phyloP scores from a whole-genome alignment of 1,140 invertebrate genomes.

The Drosophila bocqueti region DNA sequence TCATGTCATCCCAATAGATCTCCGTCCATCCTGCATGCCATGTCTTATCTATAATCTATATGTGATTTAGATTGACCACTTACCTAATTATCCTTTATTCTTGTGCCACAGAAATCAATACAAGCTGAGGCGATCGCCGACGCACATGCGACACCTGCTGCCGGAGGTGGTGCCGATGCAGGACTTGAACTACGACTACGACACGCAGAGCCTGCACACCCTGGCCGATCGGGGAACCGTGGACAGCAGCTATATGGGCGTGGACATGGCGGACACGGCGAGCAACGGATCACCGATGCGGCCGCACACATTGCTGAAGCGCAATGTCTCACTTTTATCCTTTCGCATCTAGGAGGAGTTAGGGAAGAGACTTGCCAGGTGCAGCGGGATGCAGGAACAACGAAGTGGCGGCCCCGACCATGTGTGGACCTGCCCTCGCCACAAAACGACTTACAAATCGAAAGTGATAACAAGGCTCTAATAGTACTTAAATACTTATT shows the following conservation, averaged over 20 bases:
- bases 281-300: conserved; percentile 61
- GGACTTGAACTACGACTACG: conserved; percentile 85
- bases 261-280: conserved; percentile 57
- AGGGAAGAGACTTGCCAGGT: conserved; percentile 6
- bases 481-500: conserved; percentile 75
- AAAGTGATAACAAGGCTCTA: conserved; percentile 81
- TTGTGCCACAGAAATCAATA: conserved; percentile 86
- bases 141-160: conserved; percentile 90
- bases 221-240: conserved; percentile 64
- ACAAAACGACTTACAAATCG: conserved; percentile 75
- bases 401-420: conserved; percentile 36
- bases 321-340: conserved; percentile 82
- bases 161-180: conserved; percentile 88
- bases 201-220: conserved; percentile 76
- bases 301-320: conserved; percentile 74
- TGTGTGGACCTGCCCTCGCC: conserved; percentile 54
- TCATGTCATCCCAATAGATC: conserved; percentile 5
- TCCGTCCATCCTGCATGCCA: conserved; percentile 3
- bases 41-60: neutral
- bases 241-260: conserved; percentile 72
- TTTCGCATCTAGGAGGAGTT: conserved; percentile 74
- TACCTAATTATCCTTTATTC: neutral
- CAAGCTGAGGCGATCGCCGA: conserved; percentile 89
- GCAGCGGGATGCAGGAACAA: conserved; percentile 54
- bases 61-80: neutral